These are phyloP conservation scores for Uloborus plumipes DNA, from an alignment of 2,888 invertebrate genomes.

Conservation along the genomic window DNA sequence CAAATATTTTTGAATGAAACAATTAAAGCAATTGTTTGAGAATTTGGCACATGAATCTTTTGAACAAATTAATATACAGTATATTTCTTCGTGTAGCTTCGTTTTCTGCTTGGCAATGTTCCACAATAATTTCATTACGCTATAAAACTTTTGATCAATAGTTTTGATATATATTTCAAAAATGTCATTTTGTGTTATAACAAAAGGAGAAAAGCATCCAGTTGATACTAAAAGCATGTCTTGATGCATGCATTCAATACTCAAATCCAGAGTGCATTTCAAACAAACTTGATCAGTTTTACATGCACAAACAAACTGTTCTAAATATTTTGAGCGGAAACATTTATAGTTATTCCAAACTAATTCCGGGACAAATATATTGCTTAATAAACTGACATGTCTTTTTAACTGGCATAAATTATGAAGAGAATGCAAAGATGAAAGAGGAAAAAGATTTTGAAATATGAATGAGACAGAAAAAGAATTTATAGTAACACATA, in stretches of 20 bases:
- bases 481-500: slow-evolving; percentile 39
- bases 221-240: slow-evolving; percentile 36
- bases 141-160: slow-evolving; percentile 30
- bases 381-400: slow-evolving; percentile 14
- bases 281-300: slow-evolving; percentile 27
- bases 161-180: slow-evolving; percentile 40
- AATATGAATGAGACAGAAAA: not conserved
- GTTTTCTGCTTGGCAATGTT: slow-evolving; percentile 4
- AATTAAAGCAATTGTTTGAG: slow-evolving; percentile 27
- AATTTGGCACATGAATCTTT: not conserved
- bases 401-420: slow-evolving; percentile 31
- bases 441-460: slow-evolving; percentile 14
- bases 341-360: slow-evolving; percentile 47
- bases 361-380: slow-evolving; percentile 24
- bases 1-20: slow-evolving; percentile 33
- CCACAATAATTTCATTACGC: slow-evolving; percentile 14
- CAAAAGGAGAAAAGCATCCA: slow-evolving; percentile 49
- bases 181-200: slow-evolving; percentile 41
- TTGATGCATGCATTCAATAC: slow-evolving; percentile 40
- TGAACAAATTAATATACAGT: slow-evolving; percentile 2
- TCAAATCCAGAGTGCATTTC: slow-evolving; percentile 28
- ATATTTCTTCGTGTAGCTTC: slow-evolving; percentile 20
- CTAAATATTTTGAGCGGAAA: slow-evolving; percentile 14
- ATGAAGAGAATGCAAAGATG: slow-evolving; percentile 13
- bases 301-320: slow-evolving; percentile 29